phyloP scores from a whole-genome alignment of 2,797 vertebrate genomes.

The Malurus leucopterus region DNA sequence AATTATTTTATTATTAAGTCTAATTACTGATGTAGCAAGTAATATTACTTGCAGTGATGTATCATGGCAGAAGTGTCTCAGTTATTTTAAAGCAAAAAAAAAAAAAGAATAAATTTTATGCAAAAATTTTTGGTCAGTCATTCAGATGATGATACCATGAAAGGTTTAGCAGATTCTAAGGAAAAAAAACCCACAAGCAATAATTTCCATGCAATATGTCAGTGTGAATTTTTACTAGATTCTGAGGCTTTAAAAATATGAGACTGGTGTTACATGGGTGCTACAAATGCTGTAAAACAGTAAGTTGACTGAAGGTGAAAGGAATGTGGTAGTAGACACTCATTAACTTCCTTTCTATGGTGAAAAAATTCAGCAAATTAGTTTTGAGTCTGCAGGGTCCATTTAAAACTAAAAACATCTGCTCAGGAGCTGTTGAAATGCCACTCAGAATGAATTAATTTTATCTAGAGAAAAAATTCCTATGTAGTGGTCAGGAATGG shows the following conservation, averaged over 20 bases:
- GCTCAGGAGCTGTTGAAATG: slow-evolving; percentile 7
- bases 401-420: slow-evolving; percentile 41
- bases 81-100: neutral
- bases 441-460: slow-evolving; percentile 8
- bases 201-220: neutral
- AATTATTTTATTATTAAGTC: neutral
- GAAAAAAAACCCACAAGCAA: neutral
- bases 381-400: neutral
- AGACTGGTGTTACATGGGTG: neutral
- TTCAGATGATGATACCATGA: neutral
- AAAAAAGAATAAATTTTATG: neutral
- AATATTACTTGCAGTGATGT: neutral
- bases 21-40: neutral
- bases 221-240: neutral
- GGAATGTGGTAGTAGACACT: neutral
- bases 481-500: neutral
- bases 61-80: neutral
- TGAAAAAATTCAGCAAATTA: slow-evolving; percentile 18
- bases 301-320: neutral
- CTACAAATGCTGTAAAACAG: neutral
- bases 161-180: neutral
- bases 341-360: neutral
- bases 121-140: neutral
- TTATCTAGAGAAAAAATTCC: slow-evolving; percentile 5
- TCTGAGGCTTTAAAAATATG: neutral